Percentiles rank a stretch among this genome's conserved stretches.
These are phyloP conservation scores for Naja naja DNA, from an alignment of 2,113 vertebrate genomes.

Conservation along the genomic window DNA sequence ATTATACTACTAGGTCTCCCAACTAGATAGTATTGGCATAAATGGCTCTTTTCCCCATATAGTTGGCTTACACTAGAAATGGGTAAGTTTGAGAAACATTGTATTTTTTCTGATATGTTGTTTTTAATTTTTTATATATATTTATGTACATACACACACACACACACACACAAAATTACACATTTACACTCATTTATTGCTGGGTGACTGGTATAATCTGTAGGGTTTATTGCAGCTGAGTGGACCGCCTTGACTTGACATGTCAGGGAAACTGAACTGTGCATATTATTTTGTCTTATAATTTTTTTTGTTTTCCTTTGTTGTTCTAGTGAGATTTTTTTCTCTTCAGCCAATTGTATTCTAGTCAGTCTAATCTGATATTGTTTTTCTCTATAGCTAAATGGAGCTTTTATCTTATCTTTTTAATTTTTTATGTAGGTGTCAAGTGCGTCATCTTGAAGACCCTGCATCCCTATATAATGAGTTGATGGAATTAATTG, in stretches of 20 bases:
- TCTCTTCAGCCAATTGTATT: background rate
- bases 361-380: background rate
- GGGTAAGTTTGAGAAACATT: background rate
- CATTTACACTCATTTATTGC: background rate
- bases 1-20: background rate
- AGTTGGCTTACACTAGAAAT: background rate
- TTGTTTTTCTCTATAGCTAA: background rate
- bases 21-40: background rate
- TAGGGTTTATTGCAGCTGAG: background rate
- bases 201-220: background rate
- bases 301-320: background rate
- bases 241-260: background rate
- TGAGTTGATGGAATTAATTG: constrained; percentile 94
- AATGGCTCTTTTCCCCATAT: background rate
- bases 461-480: constrained; percentile 86
- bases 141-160: background rate
- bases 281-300: background rate
- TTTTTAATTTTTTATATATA: background rate
- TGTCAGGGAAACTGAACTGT: background rate
- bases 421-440: constrained; percentile 68
- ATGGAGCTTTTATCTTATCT: background rate
- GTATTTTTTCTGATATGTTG: background rate
- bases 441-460: constrained; percentile 84
- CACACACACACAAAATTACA: background rate
- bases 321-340: background rate